Evolutionary conservation across 2,113 vertebrate species (phyloP).

Genomic region (Pseudonaja textilis): DNA sequence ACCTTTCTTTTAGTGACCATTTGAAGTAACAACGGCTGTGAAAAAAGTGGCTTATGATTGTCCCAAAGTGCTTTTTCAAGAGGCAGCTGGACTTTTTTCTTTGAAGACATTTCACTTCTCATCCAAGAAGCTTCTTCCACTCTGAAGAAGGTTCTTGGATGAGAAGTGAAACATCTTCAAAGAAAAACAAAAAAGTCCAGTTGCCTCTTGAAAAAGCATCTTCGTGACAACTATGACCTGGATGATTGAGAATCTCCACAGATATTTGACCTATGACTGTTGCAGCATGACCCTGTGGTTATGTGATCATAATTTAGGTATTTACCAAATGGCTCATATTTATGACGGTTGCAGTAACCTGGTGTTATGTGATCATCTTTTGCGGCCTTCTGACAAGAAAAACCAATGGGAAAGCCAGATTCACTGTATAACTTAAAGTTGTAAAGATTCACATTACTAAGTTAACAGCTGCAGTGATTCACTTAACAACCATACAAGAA

Average conservation of each 20-base stretch:
- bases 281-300: background rate
- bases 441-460: background rate
- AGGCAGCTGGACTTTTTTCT: too few species aligned
- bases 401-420: too few species aligned
- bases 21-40: background rate
- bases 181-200: too few species aligned
- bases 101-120: too few species aligned
- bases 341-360: background rate
- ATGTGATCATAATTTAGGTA: background rate
- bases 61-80: too few species aligned
- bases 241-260: too few species aligned
- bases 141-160: too few species aligned
- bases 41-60: background rate
- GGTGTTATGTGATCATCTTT: background rate
- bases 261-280: background rate
- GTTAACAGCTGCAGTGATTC: background rate
- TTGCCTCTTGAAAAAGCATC: too few species aligned
- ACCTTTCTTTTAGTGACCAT: background rate
- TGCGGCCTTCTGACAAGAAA: too few species aligned
- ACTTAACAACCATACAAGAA: background rate
- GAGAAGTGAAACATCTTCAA: too few species aligned
- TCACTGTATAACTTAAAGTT: background rate
- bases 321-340: background rate
- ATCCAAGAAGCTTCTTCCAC: too few species aligned
- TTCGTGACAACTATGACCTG: too few species aligned